Conservation (phyloP, 2,888 invertebrate species). For the Oxyteleia sp. region DNA sequence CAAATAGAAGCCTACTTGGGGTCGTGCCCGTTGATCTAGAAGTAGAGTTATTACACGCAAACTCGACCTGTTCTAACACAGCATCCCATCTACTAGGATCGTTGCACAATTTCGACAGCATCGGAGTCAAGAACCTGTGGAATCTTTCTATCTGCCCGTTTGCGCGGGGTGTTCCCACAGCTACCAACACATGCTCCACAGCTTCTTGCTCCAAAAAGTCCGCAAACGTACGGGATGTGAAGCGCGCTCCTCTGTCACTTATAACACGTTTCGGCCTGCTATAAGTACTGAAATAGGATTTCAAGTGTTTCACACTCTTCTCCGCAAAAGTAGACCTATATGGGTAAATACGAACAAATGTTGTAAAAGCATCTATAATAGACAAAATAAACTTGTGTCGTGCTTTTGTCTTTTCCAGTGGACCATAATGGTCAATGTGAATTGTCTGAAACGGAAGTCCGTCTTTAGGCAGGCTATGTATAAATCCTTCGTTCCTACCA, state of each 20-base stretch:
- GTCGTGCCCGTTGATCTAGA: constrained; percentile 74
- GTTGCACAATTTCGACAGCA: constrained; percentile 25
- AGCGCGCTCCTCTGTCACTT: constrained; percentile 83
- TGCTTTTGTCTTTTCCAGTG: constrained; percentile 55
- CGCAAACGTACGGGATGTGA: constrained; percentile 80
- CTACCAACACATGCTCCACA: constrained; percentile 76
- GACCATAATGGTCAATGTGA: too few relatives aligned
- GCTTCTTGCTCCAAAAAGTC: constrained; percentile 78
- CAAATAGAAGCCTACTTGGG: constrained; percentile 78
- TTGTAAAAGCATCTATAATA: constrained; percentile 77
- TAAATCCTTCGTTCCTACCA: constrained; percentile 13
- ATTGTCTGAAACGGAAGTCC: background rate
- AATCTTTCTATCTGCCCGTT: constrained; percentile 83
- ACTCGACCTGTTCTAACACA: constrained; percentile 11
- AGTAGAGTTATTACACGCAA: constrained; percentile 75
- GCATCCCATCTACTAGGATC: constrained; percentile 24
- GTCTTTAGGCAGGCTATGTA: constrained; percentile 14
- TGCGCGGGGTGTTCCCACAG: constrained; percentile 79
- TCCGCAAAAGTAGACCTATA: constrained; percentile 56
- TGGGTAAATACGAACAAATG: constrained; percentile 25
- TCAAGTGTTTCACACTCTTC: constrained; percentile 77
- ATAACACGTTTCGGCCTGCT: constrained; percentile 80
- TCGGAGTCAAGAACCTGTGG: constrained; percentile 76
- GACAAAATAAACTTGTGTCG: constrained; percentile 60
- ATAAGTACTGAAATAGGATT: constrained; percentile 77